phyloP scores from a whole-genome alignment of 2,113 vertebrate species.

The Euleptes europaea region DNA sequence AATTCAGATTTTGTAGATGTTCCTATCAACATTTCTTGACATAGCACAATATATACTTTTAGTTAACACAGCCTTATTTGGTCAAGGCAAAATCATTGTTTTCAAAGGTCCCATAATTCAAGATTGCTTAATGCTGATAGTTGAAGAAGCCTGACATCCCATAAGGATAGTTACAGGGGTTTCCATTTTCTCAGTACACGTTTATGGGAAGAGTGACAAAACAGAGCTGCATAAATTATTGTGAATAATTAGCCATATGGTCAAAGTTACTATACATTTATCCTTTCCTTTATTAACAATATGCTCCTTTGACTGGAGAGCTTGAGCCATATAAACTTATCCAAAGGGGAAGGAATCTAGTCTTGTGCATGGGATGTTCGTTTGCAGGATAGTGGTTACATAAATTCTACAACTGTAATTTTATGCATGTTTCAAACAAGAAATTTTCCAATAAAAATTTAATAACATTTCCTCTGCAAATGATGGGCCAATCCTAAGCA shows the following conservation, averaged over 20 bases:
- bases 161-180: background rate
- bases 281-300: too few relatives aligned
- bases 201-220: background rate
- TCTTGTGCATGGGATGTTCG: background rate
- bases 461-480: background rate
- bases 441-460: conserved; percentile 19
- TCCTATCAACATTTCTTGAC: background rate
- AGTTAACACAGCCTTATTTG: background rate
- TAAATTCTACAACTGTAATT: conserved; percentile 5
- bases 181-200: background rate
- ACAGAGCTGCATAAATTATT: background rate
- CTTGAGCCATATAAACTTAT: background rate
- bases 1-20: background rate
- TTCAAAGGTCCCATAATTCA: background rate
- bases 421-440: conserved; percentile 4
- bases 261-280: background rate
- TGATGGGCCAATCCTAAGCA: too few relatives aligned
- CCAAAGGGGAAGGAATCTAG: background rate
- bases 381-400: conserved; percentile 7
- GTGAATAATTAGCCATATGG: background rate
- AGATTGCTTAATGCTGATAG: background rate
- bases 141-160: background rate
- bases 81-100: background rate
- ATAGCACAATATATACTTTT: background rate
- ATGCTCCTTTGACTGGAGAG: too few relatives aligned